phyloP scores from a whole-genome alignment of 2,888 invertebrate genomes.

The Hypselothyrea guttata region DNA sequence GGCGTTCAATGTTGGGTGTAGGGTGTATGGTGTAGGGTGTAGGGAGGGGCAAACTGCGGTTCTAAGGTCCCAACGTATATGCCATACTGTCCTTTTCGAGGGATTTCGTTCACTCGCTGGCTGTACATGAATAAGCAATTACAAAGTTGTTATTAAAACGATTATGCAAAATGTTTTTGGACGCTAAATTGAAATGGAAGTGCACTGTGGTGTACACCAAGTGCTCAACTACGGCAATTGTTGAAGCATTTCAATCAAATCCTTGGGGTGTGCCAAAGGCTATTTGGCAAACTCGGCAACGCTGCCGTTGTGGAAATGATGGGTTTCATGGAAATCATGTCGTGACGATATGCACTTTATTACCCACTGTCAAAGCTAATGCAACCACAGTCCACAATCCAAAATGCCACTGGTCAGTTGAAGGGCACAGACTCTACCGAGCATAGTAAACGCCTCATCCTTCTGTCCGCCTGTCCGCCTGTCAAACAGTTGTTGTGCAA shows the following conservation, averaged over 20 bases:
- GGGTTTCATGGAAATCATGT: conserved; percentile 2
- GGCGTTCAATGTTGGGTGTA: conserved; percentile 1
- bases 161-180: conserved; percentile 67
- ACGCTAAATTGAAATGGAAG: conserved; percentile 53
- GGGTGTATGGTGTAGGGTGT: not conserved
- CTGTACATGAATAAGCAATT: conserved; percentile 77
- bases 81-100: not conserved
- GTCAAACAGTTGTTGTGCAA: not conserved
- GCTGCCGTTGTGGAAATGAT: too few relatives aligned
- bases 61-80: conserved; percentile 5
- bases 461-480: too few relatives aligned
- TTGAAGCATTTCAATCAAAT: conserved; percentile 33
- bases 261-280: not conserved
- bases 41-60: conserved; percentile 15
- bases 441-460: too few relatives aligned
- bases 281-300: conserved; percentile 1
- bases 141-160: conserved; percentile 77
- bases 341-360: not conserved
- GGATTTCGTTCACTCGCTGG: conserved; percentile 31
- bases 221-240: conserved; percentile 20
- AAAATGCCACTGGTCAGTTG: conserved; percentile 35
- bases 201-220: conserved; percentile 37
- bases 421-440: conserved; percentile 12
- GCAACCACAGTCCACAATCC: conserved; percentile 27
- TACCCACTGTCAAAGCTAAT: conserved; percentile 18